phyloP scores from a whole-genome alignment of 2,113 vertebrate species.

The Platycercus adscitus region DNA sequence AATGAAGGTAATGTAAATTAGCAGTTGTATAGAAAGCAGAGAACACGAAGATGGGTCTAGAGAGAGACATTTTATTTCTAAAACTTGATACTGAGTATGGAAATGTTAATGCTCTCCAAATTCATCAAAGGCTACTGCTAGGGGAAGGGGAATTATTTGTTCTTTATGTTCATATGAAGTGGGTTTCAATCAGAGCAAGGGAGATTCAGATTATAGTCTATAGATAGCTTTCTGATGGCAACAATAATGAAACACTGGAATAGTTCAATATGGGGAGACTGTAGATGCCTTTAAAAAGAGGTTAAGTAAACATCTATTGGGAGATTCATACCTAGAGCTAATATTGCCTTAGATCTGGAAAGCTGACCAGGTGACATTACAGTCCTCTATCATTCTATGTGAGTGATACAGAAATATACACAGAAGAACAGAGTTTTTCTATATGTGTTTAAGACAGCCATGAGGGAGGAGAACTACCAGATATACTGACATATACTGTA shows the following conservation, averaged over 20 bases:
- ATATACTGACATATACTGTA: background rate
- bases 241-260: background rate
- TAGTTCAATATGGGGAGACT: background rate
- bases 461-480: no score
- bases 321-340: background rate
- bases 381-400: background rate
- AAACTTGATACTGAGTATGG: background rate
- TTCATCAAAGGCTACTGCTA: background rate
- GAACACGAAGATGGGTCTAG: accelerated
- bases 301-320: background rate
- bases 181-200: background rate
- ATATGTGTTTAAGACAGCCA: background rate
- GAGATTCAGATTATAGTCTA: background rate
- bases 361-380: background rate
- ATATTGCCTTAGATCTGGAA: background rate
- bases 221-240: background rate
- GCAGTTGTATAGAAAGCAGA: background rate
- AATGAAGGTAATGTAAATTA: background rate
- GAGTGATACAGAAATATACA: background rate
- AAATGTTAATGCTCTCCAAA: background rate
- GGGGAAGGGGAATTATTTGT: background rate
- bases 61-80: background rate
- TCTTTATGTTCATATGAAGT: background rate
- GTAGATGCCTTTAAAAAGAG: background rate
- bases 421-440: background rate